These are phyloP conservation scores for Pygocentrus nattereri DNA, from an alignment of 2,797 vertebrate species.

Conservation along the genomic window DNA sequence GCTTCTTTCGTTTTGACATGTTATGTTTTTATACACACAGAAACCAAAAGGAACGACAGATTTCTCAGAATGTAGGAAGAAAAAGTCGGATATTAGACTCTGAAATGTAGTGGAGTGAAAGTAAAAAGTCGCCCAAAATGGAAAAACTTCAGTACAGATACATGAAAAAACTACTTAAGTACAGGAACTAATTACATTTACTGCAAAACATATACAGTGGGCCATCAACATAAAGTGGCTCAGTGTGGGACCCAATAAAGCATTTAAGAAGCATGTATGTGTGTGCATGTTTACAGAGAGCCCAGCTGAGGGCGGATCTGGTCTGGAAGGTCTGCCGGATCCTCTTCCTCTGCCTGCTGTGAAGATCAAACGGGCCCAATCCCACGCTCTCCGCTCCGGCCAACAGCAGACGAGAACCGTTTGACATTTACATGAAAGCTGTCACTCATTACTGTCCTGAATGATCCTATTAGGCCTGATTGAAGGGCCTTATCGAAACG, in stretches of 20 bases:
- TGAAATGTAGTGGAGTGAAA: too few species aligned
- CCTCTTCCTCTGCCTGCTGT: slow-evolving; percentile 5
- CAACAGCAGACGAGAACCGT: slow-evolving; percentile 18
- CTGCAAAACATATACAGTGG: too few species aligned
- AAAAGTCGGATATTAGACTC: too few species aligned
- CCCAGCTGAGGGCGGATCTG: slow-evolving; percentile 91
- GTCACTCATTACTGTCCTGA: slow-evolving; percentile 19
- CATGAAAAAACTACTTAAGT: too few species aligned
- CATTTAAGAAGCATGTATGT: background rate
- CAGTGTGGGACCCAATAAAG: background rate
- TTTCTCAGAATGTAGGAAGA: too few species aligned
- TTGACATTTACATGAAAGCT: slow-evolving; percentile 11
- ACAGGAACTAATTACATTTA: too few species aligned
- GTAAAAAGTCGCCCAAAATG: too few species aligned
- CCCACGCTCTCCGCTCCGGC: slow-evolving; percentile 81
- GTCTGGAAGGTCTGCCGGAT: slow-evolving; percentile 90
- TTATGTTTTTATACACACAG: too few species aligned
- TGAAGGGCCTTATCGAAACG: background rate
- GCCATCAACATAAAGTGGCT: background rate
- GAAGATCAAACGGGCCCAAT: slow-evolving; percentile 41
- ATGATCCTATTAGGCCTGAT: background rate
- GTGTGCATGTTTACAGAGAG: slow-evolving; percentile 89
- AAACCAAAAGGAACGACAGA: too few species aligned
- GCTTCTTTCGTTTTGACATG: too few species aligned
- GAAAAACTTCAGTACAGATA: too few species aligned